A percentile compares a stretch with the other conserved stretches of the same genome.
These are phyloP conservation scores for Amphiduros pacificus DNA, from an alignment of 2,888 invertebrate species.

Conservation along the genomic window DNA sequence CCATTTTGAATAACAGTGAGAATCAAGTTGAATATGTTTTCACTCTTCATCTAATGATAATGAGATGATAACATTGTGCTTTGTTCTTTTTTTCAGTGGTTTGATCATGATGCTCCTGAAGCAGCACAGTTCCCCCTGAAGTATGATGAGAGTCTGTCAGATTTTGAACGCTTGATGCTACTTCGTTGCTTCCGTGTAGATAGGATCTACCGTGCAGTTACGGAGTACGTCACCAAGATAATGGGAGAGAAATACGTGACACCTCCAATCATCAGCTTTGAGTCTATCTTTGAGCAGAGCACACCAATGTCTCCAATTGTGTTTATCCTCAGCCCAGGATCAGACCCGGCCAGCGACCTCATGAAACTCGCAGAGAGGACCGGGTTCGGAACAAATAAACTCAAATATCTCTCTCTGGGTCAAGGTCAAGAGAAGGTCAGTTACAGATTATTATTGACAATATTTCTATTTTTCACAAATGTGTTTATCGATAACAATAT, in stretches of 20 bases:
- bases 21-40: too few relatives aligned
- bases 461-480: not conserved
- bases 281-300: slow-evolving; percentile 83
- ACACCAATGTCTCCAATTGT: slow-evolving; percentile 68
- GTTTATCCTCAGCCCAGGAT: slow-evolving; percentile 61
- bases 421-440: slow-evolving; percentile 61
- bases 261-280: slow-evolving; percentile 83
- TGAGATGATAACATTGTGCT: too few relatives aligned
- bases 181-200: slow-evolving; percentile 88
- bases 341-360: slow-evolving; percentile 61
- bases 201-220: slow-evolving; percentile 82
- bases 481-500: not conserved
- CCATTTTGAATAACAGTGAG: too few relatives aligned
- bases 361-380: slow-evolving; percentile 60
- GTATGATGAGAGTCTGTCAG: slow-evolving; percentile 69
- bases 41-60: too few relatives aligned
- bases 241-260: slow-evolving; percentile 79
- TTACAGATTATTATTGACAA: not conserved
- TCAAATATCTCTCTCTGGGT: slow-evolving; percentile 61
- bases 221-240: slow-evolving; percentile 70
- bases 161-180: slow-evolving; percentile 76
- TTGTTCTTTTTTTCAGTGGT: slow-evolving; percentile 69
- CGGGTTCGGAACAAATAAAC: slow-evolving; percentile 58
- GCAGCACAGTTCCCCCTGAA: slow-evolving; percentile 70
- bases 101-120: slow-evolving; percentile 82